phyloP scores from a whole-genome alignment of 2,888 invertebrate genomes.

The Hedychridium roseum region DNA sequence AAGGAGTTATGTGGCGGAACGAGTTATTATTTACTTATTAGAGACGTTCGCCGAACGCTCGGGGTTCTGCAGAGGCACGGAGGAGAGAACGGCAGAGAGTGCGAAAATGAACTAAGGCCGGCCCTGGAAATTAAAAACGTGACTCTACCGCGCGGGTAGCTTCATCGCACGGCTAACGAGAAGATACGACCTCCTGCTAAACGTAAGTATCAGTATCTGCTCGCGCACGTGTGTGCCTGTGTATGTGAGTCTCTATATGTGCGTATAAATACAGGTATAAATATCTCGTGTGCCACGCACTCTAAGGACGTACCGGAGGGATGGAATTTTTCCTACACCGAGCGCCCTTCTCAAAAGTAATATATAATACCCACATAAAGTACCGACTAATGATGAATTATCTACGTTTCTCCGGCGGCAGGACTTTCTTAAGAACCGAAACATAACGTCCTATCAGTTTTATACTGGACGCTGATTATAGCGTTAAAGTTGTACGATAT shows the following conservation, averaged over 20 bases:
- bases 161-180: slow-evolving; percentile 56
- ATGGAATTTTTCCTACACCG: slow-evolving; percentile 8
- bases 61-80: slow-evolving; percentile 20
- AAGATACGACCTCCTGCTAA: slow-evolving; percentile 56
- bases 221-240: background rate
- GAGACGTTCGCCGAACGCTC: slow-evolving; percentile 27
- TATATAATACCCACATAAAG: no score
- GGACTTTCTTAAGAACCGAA: no score
- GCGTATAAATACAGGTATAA: slow-evolving; percentile 13
- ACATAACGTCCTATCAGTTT: no score
- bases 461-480: no score
- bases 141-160: slow-evolving; percentile 52
- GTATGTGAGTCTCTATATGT: background rate
- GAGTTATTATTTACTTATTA: slow-evolving; percentile 60
- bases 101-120: slow-evolving; percentile 57
- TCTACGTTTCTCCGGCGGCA: no score
- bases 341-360: slow-evolving; percentile 6
- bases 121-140: slow-evolving; percentile 61
- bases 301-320: slow-evolving; percentile 29
- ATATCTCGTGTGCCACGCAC: slow-evolving; percentile 23
- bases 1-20: slow-evolving; percentile 49
- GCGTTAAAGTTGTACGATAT: no score
- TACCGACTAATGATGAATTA: no score
- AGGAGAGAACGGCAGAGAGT: slow-evolving; percentile 31
- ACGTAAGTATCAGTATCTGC: slow-evolving; percentile 23